These are phyloP conservation scores for Ariopsis seemanni DNA, from an alignment of 2,113 vertebrate species.

Conservation along the genomic window DNA sequence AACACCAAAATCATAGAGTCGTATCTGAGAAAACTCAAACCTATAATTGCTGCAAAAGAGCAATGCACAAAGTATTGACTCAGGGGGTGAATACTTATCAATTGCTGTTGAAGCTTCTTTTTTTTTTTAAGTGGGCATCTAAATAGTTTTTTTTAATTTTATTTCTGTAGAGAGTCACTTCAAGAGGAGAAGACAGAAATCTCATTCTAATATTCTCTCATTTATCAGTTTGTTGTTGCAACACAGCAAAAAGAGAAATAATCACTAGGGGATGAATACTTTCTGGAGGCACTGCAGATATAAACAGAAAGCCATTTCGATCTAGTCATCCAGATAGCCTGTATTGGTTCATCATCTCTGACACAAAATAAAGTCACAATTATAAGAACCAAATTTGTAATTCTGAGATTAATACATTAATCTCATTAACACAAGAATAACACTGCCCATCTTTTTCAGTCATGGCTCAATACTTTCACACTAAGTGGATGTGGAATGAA, in stretches of 20 bases:
- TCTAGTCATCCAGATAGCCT: neutral
- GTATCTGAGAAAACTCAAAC: neutral
- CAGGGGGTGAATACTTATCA: neutral
- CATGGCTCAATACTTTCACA: neutral
- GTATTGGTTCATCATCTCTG: neutral
- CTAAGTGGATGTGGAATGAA: neutral
- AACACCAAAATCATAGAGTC: neutral
- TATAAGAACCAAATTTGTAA: neutral
- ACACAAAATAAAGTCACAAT: neutral
- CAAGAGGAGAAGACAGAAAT: neutral
- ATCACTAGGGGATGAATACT: neutral
- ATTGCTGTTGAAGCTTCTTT: neutral
- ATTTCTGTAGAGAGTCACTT: neutral
- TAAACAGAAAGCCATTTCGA: slow-evolving; percentile 5
- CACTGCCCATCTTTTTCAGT: neutral
- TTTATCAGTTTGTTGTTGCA: neutral
- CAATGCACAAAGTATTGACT: neutral
- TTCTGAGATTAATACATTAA: neutral
- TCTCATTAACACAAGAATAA: neutral
- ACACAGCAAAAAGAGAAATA: neutral
- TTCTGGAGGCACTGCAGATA: neutral
- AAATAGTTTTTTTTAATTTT: neutral
- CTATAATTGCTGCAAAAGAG: neutral
- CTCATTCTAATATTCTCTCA: neutral
- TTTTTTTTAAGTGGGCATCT: neutral